Conservation (phyloP, 2,113 vertebrate genomes). For the Ornithorhynchus anatinus region DNA sequence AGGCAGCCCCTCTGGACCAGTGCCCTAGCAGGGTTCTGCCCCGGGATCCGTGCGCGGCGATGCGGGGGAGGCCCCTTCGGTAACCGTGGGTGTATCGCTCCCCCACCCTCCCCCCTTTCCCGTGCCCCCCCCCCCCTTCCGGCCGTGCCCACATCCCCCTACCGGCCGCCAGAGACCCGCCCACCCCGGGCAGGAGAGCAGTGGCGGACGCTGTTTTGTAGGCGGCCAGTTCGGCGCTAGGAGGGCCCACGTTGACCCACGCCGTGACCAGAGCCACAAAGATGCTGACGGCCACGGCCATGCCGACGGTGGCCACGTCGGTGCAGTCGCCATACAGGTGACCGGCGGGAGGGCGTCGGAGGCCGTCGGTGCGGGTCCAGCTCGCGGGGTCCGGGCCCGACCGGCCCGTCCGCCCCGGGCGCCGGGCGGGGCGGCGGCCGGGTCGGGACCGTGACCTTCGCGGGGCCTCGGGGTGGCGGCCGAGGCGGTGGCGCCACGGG, state of each 20-base stretch:
- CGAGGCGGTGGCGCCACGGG: too few species aligned
- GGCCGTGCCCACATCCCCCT: too few species aligned
- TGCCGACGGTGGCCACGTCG: conserved; percentile 97
- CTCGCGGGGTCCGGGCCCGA: too few species aligned
- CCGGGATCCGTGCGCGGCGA: not conserved
- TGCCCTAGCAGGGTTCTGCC: not conserved
- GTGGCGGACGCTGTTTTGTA: conserved; percentile 54
- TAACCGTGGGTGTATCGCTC: too few species aligned
- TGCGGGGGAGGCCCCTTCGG: not conserved
- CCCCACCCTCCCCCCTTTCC: too few species aligned
- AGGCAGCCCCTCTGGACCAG: not conserved
- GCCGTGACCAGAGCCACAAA: conserved; percentile 98
- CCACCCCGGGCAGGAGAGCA: not conserved
- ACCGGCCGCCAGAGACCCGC: not conserved
- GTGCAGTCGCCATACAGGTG: conserved; percentile 98
- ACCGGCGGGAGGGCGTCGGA: conserved; percentile 6
- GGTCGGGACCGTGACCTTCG: too few species aligned
- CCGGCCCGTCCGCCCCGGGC: too few species aligned
- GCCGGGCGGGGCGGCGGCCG: too few species aligned
- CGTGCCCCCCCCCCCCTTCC: too few species aligned
- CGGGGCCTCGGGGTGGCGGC: too few species aligned
- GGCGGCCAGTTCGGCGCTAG: conserved; percentile 95
- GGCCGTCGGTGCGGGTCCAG: too few species aligned
- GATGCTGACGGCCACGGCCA: conserved; percentile 97
- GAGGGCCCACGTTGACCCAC: conserved; percentile 94